Conservation (phyloP, 2,113 vertebrate genomes). For the Xenotilapia caudafasciata region DNA sequence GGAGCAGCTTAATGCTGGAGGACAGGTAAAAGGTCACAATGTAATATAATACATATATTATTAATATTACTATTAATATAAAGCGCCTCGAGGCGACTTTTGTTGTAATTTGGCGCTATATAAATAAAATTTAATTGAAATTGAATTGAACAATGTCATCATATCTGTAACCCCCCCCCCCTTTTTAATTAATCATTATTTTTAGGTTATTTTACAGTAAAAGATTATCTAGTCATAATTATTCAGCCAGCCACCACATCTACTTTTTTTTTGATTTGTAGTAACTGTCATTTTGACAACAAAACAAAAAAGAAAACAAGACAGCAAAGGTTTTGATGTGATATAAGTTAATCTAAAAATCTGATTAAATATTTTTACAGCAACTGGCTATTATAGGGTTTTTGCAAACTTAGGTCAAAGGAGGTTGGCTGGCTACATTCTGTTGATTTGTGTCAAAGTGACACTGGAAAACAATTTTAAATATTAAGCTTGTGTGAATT, state of each 20-base stretch:
- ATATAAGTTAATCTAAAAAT: neutral
- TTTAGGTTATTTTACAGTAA: neutral
- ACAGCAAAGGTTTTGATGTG: neutral
- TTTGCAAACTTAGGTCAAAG: neutral
- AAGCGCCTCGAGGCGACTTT: neutral
- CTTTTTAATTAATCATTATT: neutral
- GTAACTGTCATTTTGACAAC: neutral
- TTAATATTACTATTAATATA: neutral
- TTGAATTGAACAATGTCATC: neutral
- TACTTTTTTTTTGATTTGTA: neutral
- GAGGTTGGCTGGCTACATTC: neutral
- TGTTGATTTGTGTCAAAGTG: neutral
- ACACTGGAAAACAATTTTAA: neutral
- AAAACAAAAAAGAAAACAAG: neutral
- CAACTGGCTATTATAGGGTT: neutral
- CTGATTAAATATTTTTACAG: neutral
- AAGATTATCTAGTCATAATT: neutral
- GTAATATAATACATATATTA: neutral
- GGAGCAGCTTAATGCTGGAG: constrained; percentile 91
- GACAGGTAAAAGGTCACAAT: constrained; percentile 74
- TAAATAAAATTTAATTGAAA: neutral
- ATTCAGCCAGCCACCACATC: neutral
- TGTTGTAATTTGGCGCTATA: neutral
- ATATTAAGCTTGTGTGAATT: neutral
- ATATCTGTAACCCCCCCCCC: neutral